phyloP scores from a whole-genome alignment of 2,888 invertebrate species.

The Morinoia aosen region DNA sequence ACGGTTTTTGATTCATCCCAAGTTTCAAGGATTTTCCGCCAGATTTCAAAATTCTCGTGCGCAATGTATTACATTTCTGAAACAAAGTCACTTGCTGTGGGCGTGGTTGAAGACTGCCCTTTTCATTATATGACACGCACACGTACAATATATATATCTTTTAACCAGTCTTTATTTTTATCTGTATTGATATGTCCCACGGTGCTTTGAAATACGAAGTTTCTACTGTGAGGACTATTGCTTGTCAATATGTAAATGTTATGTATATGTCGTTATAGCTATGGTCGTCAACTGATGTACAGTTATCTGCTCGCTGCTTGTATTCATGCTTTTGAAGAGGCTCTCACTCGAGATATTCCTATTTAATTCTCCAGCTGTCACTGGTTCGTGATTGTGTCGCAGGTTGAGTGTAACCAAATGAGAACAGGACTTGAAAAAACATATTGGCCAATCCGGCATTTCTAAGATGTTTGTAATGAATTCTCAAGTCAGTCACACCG shows the following conservation, averaged over 20 bases:
- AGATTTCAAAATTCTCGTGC: background rate
- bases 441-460: background rate
- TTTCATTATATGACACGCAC: background rate
- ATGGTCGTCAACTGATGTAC: slow-evolving; percentile 23
- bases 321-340: background rate
- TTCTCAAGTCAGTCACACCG: background rate
- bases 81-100: background rate
- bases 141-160: too few species aligned
- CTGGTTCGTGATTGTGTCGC: background rate
- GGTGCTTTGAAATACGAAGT: background rate
- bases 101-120: background rate
- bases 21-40: too few species aligned
- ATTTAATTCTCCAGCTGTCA: background rate
- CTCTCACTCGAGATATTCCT: background rate
- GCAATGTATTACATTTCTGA: background rate
- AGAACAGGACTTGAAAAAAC: background rate
- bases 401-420: background rate
- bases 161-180: background rate
- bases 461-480: background rate
- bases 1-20: background rate
- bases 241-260: slow-evolving; percentile 32
- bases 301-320: background rate
- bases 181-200: background rate
- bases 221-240: background rate
- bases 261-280: slow-evolving; percentile 29